Base-by-base conservation (phyloP, 2,888 invertebrate species). In the Athalia cordata region DNA sequence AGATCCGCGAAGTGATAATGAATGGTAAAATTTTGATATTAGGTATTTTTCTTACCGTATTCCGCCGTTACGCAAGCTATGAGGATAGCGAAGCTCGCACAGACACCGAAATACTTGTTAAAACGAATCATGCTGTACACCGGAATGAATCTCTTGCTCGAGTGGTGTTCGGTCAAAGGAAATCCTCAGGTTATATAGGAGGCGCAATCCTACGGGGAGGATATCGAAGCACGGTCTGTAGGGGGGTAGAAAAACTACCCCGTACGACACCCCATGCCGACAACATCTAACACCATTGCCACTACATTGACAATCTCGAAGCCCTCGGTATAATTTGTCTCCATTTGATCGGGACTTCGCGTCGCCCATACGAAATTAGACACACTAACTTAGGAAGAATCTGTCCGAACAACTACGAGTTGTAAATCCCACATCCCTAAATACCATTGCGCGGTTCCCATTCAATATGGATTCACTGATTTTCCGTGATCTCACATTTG, bases 331-430 rank as follows among this genome's bases (percentile, higher is more conserved):
- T 86, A 81, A 89, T 89, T 89, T 85, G 86, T 90, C 87, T 89
- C 85, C 85, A 89, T 89, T 89, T 87, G 67, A 82, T 84, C 83
- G 83, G 83, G 86, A 86, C 86, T 82, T 80, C 80, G 82, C 84
- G 86, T 86, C 87, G 81, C 87, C 87, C 86, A 86, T 89, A 86
- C 84, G 80, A 84, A 87, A 89, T 88, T 86, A 89, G 85, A 77
- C 82, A 76, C 78, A 70, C n/a, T 43, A 62, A 57, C 57, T 72
- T 72, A 59, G 72, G 47, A 59, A 5, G 59, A 59, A 72, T 7
- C 70, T 47, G 70, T 59, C 13, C 70, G 70, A 59, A 72, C 45
- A 70, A 29, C 29, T 29, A 29, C 29, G 29, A 29, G 29, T 29
- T 29, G 29, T 29, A 29, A 29, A 29, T 29, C 52, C 5, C n/a